Evolutionary conservation across 2,113 vertebrate genomes (phyloP).

Genomic region (Salvator merianae): DNA sequence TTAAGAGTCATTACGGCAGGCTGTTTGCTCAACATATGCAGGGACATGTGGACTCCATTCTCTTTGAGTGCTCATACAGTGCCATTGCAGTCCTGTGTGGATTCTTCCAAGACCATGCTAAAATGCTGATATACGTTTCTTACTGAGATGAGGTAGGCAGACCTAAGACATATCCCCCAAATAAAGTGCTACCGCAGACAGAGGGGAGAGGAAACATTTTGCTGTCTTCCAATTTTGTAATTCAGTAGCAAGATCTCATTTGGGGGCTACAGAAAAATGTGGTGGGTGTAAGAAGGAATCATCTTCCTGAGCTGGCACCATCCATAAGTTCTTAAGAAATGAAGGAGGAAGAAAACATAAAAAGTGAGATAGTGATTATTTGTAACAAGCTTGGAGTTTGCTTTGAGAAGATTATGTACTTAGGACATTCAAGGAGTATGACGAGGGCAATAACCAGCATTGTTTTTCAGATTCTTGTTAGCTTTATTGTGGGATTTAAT

Average conservation of each 20-base stretch:
- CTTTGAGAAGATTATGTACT: constrained; percentile 56
- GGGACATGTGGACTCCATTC: no score
- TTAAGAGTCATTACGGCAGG: no score
- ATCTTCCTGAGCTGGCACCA: neutral
- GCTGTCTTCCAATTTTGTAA: neutral
- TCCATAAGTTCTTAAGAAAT: neutral
- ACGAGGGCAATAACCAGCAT: constrained; percentile 53
- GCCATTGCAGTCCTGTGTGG: neutral
- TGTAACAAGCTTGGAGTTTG: constrained; percentile 31
- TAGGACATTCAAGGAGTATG: constrained; percentile 42
- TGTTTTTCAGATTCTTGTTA: constrained; percentile 66
- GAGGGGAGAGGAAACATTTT: neutral
- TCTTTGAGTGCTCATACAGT: no score
- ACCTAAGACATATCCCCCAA: neutral
- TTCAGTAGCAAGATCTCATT: neutral
- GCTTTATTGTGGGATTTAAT: constrained; percentile 70
- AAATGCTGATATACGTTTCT: neutral
- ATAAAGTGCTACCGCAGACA: neutral
- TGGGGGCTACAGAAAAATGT: neutral
- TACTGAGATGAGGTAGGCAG: neutral
- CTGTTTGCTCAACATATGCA: no score
- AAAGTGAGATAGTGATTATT: constrained; percentile 19
- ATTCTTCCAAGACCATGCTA: neutral
- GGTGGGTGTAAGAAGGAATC: neutral
- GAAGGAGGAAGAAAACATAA: neutral